Percentiles rank a stretch among this genome's conserved stretches.
These are phyloP conservation scores for Hycleus cichorii DNA, from an alignment of 1,140 invertebrate genomes.

Conservation along the genomic window DNA sequence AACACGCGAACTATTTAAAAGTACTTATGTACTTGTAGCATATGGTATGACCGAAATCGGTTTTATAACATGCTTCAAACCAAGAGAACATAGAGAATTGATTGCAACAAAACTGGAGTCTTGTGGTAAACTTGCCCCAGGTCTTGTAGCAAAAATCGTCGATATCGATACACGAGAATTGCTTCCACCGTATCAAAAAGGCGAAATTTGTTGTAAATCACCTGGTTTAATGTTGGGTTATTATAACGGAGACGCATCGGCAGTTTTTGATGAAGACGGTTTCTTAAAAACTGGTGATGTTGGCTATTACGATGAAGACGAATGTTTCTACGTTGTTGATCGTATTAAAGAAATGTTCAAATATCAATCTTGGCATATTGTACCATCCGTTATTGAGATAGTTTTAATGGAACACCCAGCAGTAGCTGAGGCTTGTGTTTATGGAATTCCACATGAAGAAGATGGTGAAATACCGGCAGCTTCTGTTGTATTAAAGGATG, in stretches of 20 bases:
- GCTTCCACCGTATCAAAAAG: constrained; percentile 42
- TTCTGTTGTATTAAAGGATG: constrained; percentile 1
- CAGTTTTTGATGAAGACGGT: constrained; percentile 53
- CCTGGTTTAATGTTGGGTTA: constrained; percentile 48
- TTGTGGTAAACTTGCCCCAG: neutral
- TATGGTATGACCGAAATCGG: constrained; percentile 5
- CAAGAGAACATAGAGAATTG: neutral
- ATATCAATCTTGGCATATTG: constrained; percentile 49
- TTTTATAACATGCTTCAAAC: neutral
- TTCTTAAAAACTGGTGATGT: constrained; percentile 62
- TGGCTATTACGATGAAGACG: constrained; percentile 56
- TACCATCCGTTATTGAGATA: constrained; percentile 53
- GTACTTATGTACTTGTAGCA: neutral
- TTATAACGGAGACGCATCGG: constrained; percentile 52
- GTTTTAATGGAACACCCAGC: constrained; percentile 52
- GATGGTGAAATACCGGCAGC: constrained; percentile 5
- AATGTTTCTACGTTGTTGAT: constrained; percentile 58
- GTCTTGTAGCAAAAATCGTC: constrained; percentile 17
- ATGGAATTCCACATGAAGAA: neutral
- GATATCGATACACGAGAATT: constrained; percentile 40
- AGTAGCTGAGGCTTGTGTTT: constrained; percentile 35
- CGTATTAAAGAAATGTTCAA: constrained; percentile 68
- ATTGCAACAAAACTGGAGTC: neutral
- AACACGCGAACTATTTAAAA: neutral
- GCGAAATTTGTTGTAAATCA: constrained; percentile 49